phyloP scores from a whole-genome alignment of 2,113 vertebrate genomes.

The Crocuta crocuta region DNA sequence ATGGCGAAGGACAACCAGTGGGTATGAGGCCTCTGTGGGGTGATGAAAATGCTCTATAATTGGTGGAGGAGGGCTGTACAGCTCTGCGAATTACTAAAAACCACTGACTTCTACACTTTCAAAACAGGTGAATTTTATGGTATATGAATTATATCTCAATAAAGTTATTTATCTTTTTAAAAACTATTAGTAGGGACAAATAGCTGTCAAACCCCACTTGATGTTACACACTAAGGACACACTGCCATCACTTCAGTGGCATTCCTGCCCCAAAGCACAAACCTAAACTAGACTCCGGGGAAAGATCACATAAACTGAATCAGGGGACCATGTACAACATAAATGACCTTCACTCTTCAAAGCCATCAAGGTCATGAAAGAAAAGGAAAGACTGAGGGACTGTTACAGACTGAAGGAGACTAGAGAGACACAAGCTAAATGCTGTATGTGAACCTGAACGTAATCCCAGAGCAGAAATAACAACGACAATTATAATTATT shows the following conservation, averaged over 20 bases:
- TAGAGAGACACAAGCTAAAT: neutral
- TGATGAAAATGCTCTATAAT: neutral
- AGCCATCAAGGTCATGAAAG: neutral
- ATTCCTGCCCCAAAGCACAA: no score
- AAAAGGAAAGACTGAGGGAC: neutral
- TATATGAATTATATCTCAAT: neutral
- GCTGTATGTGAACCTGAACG: no score
- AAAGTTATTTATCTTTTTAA: neutral
- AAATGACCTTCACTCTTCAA: neutral
- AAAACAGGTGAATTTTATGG: neutral
- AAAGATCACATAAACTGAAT: no score
- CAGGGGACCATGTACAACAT: no score
- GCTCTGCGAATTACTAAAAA: neutral
- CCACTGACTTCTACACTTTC: neutral
- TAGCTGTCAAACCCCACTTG: neutral
- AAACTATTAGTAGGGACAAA: neutral
- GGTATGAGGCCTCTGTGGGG: neutral
- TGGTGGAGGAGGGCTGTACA: neutral
- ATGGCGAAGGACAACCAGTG: neutral
- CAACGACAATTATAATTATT: no score
- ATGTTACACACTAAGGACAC: neutral
- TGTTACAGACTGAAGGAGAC: neutral
- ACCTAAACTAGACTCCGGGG: no score
- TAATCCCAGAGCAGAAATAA: no score
- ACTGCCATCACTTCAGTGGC: no score